These are phyloP conservation scores for Calcarius lapponicus DNA, from an alignment of 2,797 vertebrate species.

Conservation along the genomic window DNA sequence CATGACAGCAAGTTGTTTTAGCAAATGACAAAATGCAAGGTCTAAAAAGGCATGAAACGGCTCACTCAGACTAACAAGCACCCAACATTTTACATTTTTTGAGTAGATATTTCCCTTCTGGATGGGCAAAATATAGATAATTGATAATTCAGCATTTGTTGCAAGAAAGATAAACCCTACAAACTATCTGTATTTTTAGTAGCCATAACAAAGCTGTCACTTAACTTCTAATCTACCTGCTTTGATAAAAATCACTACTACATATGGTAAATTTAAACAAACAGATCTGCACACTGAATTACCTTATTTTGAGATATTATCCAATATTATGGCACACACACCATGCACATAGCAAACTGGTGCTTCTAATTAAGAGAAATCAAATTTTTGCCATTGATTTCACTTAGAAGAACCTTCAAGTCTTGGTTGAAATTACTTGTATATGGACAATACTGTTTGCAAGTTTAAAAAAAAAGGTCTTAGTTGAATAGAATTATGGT, in stretches of 20 bases:
- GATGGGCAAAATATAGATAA: conserved; percentile 1
- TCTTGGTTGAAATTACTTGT: background rate
- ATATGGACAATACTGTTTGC: background rate
- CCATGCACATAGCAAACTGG: background rate
- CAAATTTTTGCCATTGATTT: background rate
- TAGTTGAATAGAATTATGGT: background rate
- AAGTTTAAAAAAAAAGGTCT: background rate
- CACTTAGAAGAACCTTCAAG: background rate
- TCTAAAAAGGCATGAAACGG: background rate
- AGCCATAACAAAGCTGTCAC: background rate
- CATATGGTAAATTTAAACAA: background rate
- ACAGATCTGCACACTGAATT: background rate
- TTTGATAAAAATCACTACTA: background rate
- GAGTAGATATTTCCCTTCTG: conserved; percentile 50
- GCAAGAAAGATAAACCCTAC: background rate
- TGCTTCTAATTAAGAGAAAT: background rate
- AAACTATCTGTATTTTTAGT: background rate
- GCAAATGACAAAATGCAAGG: background rate
- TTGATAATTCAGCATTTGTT: background rate
- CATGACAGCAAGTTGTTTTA: background rate
- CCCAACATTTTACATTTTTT: background rate
- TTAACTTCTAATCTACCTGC: background rate
- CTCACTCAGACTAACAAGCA: background rate
- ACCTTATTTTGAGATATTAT: background rate
- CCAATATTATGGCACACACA: background rate